A percentile compares a stretch with the other conserved stretches of the same genome.
These are phyloP conservation scores for Diaphora mendica DNA, from an alignment of 2,888 invertebrate species.

Conservation along the genomic window DNA sequence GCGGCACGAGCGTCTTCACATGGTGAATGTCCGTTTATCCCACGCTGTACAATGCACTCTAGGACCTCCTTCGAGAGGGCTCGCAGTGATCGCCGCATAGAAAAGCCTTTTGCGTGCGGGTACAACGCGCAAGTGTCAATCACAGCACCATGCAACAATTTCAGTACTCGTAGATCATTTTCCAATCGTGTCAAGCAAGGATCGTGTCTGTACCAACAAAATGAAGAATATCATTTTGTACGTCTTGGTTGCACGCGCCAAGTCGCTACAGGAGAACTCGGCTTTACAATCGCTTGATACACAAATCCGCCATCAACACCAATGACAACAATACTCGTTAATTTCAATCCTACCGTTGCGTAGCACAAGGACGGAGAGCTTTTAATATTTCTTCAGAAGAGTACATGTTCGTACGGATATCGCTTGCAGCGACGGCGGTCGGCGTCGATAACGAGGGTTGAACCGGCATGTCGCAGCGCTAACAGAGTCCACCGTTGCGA, in stretches of 20 bases:
- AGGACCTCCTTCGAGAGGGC: constrained; percentile 91
- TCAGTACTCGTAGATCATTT: constrained; percentile 95
- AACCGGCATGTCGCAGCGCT: constrained; percentile 77
- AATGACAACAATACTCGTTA: constrained; percentile 95
- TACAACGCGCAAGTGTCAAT: constrained; percentile 96
- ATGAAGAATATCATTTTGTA: constrained; percentile 94
- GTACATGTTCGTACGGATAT: constrained; percentile 68
- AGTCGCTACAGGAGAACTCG: constrained; percentile 90
- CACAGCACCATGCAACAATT: constrained; percentile 92
- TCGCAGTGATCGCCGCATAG: constrained; percentile 93
- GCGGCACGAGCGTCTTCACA: constrained; percentile 96
- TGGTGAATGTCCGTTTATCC: constrained; percentile 93
- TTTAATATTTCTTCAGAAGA: constrained; percentile 86
- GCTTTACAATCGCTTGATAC: constrained; percentile 94
- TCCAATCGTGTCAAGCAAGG: constrained; percentile 97
- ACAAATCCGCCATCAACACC: constrained; percentile 90
- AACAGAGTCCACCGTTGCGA: constrained; percentile 77
- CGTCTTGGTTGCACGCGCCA: constrained; percentile 89
- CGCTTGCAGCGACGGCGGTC: constrained; percentile 78
- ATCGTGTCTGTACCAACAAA: constrained; percentile 94
- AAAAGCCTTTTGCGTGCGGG: constrained; percentile 94
- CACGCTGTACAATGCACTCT: constrained; percentile 93
- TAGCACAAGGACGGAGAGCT: constrained; percentile 90
- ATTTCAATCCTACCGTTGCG: constrained; percentile 94
- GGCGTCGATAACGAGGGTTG: constrained; percentile 71